These are phyloP conservation scores for Salarias fasciatus DNA, from an alignment of 2,797 vertebrate genomes.

Conservation along the genomic window DNA sequence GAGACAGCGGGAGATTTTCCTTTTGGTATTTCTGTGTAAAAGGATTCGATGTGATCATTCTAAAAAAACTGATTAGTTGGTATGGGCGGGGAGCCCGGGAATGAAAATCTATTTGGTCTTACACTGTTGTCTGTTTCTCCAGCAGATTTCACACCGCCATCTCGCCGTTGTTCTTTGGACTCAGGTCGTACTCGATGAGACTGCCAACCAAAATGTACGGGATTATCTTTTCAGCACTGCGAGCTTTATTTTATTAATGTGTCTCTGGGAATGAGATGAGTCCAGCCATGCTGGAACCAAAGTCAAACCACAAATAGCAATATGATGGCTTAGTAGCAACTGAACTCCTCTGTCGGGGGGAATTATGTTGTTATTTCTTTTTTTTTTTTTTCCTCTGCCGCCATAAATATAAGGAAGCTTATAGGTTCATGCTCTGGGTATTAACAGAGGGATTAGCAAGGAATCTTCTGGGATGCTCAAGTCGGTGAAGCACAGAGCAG, in stretches of 20 bases:
- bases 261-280: conserved; percentile 56
- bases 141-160: conserved; percentile 28
- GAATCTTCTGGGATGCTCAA: conserved; percentile 58
- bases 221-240: conserved; percentile 63
- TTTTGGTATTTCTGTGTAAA: conserved; percentile 37
- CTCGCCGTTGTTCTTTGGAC: conserved; percentile 36
- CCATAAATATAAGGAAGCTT: conserved; percentile 72
- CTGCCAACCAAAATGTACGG: conserved; percentile 52
- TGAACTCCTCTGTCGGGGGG: conserved; percentile 65
- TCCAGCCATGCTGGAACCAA: conserved; percentile 50
- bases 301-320: conserved; percentile 67
- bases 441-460: conserved; percentile 76
- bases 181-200: conserved; percentile 55
- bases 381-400: conserved; percentile 54
- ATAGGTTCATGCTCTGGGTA: conserved; percentile 76
- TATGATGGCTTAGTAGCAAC: conserved; percentile 64
- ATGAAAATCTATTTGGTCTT: conserved; percentile 48
- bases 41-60: conserved; percentile 51
- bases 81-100: conserved; percentile 21
- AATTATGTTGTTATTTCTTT: conserved; percentile 72
- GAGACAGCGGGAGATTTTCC: conserved; percentile 15
- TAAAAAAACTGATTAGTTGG: conserved; percentile 51
- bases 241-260: conserved; percentile 55
- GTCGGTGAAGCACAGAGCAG: conserved; percentile 49
- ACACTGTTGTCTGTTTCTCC: conserved; percentile 37